Evolutionary conservation across 2,797 vertebrate genomes (phyloP).

Genomic region (Valencia hispanica): DNA sequence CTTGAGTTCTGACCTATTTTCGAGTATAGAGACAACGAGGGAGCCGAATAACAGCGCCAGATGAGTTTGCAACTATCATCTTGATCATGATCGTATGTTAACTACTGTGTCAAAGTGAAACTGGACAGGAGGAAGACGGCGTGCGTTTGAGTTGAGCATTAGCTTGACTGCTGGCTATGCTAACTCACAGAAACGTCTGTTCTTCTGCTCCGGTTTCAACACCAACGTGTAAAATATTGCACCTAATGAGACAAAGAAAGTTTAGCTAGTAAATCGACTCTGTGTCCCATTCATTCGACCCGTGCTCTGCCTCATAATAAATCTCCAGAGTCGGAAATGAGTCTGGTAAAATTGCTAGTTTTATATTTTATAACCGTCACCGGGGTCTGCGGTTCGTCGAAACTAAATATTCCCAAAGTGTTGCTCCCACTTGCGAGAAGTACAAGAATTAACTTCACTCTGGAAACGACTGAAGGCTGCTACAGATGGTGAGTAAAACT

Average conservation of each 20-base stretch:
- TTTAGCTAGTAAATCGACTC: constrained; percentile 24
- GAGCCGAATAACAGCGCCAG: not conserved
- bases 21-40: not conserved
- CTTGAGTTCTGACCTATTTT: not conserved
- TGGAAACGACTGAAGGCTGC: constrained; percentile 94
- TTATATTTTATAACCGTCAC: constrained; percentile 2
- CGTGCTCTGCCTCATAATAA: not conserved
- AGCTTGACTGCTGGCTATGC: constrained; percentile 26
- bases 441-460: constrained; percentile 90
- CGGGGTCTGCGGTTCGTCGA: constrained; percentile 71
- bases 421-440: constrained; percentile 90
- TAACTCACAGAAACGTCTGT: constrained; percentile 1
- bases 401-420: constrained; percentile 93
- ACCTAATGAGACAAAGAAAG: constrained; percentile 26
- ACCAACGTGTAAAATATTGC: not conserved
- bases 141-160: constrained; percentile 24
- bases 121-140: constrained; percentile 20
- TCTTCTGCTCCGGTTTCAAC: not conserved
- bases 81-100: constrained; percentile 32
- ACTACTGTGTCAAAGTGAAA: constrained; percentile 40
- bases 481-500: constrained; percentile 92
- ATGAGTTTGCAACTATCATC: constrained; percentile 8
- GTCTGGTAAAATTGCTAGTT: constrained; percentile 1
- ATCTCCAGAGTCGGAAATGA: constrained; percentile 54
- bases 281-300: constrained; percentile 33